Conservation (phyloP, 2,113 vertebrate species). For the Probosciger aterrimus region DNA sequence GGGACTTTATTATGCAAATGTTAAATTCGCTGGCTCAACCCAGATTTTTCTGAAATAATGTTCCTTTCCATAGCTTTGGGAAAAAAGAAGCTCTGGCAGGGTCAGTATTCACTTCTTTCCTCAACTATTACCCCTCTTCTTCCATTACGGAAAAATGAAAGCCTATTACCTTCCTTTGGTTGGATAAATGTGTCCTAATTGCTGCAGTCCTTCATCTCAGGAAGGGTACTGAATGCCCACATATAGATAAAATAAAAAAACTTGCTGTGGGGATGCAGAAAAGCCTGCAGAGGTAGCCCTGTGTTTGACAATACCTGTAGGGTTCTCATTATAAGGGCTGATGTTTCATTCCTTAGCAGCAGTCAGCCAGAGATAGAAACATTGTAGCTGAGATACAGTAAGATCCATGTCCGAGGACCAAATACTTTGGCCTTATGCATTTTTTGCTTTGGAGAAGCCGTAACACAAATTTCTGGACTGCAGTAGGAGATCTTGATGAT, state of each 20-base stretch:
- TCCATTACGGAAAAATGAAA: neutral
- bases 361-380: neutral
- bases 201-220: neutral
- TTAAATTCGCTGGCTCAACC: neutral
- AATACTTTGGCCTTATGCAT: neutral
- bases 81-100: neutral
- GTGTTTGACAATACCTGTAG: neutral
- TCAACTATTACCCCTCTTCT: neutral
- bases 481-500: neutral
- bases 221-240: neutral
- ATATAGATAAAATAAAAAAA: neutral
- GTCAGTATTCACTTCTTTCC: neutral
- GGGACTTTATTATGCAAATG: neutral
- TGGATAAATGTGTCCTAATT: neutral
- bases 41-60: neutral
- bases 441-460: neutral
- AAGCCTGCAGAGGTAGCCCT: neutral
- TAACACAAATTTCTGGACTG: neutral
- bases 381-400: neutral
- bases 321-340: neutral
- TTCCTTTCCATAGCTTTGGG: neutral
- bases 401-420: accelerated
- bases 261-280: neutral
- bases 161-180: neutral
- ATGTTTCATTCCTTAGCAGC: neutral